A percentile compares a stretch with the other conserved stretches of the same genome.
phyloP scores from a whole-genome alignment of 2,888 invertebrate species.

The Hemithea aestivaria region DNA sequence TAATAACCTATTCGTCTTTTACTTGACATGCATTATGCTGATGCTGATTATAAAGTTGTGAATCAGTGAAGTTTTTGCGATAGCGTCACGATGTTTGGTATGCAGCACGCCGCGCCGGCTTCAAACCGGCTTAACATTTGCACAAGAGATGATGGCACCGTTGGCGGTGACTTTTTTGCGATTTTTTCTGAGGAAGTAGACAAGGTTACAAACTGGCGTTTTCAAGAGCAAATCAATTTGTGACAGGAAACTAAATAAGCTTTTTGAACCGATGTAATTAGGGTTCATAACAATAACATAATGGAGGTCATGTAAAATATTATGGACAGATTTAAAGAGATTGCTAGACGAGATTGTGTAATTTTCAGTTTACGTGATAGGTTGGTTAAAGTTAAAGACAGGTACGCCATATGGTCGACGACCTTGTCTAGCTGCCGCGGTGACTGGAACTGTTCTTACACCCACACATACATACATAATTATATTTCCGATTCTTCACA shows the following conservation, averaged over 20 bases:
- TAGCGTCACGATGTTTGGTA: too few relatives aligned
- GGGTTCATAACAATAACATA: conserved; percentile 19
- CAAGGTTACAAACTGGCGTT: conserved; percentile 32
- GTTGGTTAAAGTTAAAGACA: conserved; percentile 32
- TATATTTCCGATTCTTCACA: conserved; percentile 49
- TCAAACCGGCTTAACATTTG: conserved; percentile 21
- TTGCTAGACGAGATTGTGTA: conserved; percentile 33
- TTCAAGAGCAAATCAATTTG: conserved; percentile 47
- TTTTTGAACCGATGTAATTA: conserved; percentile 22
- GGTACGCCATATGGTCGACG: conserved; percentile 66
- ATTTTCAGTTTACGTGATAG: conserved; percentile 39
- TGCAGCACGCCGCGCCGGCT: conserved; percentile 15
- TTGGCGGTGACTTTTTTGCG: conserved; percentile 33
- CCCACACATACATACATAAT: conserved; percentile 44
- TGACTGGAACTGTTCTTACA: conserved; percentile 53
- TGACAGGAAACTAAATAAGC: conserved; percentile 36
- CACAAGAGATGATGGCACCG: background rate
- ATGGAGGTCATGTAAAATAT: conserved; percentile 29
- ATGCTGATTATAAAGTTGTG: too few relatives aligned
- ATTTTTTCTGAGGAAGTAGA: conserved; percentile 34
- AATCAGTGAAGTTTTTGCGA: too few relatives aligned
- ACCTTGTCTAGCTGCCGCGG: conserved; percentile 51
- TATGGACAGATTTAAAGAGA: conserved; percentile 31
- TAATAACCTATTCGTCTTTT: too few relatives aligned
- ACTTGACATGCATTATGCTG: too few relatives aligned